phyloP scores from a whole-genome alignment of 2,888 invertebrate species.

The Nomada hirtipes region DNA sequence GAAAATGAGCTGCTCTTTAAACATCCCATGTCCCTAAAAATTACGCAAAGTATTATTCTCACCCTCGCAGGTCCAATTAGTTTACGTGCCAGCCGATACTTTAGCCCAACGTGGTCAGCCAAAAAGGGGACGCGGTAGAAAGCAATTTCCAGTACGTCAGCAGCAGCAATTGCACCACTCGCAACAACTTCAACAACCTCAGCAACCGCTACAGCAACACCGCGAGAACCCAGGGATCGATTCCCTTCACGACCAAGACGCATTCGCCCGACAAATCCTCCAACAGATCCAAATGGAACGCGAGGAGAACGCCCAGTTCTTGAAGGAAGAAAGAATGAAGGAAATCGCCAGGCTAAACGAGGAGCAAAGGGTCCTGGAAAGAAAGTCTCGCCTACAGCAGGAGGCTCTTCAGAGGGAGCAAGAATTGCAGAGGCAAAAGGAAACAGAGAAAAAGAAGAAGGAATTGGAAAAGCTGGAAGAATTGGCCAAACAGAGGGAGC shows the following conservation, averaged over 20 bases:
- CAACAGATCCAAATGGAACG: conserved; percentile 79
- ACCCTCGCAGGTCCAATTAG: conserved; percentile 87
- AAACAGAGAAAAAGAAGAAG: conserved; percentile 78
- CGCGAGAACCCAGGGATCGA: conserved; percentile 49
- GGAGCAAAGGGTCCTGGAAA: conserved; percentile 78
- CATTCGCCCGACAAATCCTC: conserved; percentile 77
- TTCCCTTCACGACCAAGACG: conserved; percentile 63
- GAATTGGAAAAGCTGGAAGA: conserved; percentile 79
- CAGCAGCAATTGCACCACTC: conserved; percentile 41
- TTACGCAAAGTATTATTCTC: neutral
- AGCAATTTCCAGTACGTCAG: conserved; percentile 70
- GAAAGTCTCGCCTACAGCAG: conserved; percentile 75
- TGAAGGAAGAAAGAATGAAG: conserved; percentile 78
- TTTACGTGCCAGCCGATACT: conserved; percentile 93
- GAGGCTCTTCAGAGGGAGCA: conserved; percentile 74
- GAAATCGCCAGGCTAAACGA: conserved; percentile 77
- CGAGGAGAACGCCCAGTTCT: conserved; percentile 76
- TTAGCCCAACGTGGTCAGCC: conserved; percentile 85
- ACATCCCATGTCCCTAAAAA: neutral
- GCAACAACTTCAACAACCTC: conserved; percentile 34
- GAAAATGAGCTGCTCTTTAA: neutral
- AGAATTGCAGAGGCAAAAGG: conserved; percentile 77
- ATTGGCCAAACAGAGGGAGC: conserved; percentile 76
- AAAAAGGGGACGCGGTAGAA: conserved; percentile 76
- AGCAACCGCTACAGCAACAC: conserved; percentile 60